Evolutionary conservation across 2,797 vertebrate genomes (phyloP).

Genomic region (Siniperca obscura): DNA sequence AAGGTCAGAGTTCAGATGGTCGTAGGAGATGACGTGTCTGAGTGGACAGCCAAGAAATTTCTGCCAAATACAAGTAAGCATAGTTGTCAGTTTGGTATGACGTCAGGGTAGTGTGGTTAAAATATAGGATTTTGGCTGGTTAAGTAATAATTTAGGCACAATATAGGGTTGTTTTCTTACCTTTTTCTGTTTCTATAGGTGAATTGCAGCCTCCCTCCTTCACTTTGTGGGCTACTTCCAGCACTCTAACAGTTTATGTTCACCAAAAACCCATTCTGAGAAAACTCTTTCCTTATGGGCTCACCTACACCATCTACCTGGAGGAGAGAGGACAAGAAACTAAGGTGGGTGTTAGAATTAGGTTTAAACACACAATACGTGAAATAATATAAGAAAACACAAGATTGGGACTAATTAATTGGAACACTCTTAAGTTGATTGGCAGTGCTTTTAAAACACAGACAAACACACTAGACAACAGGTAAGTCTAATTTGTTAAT

Average conservation of each 20-base stretch:
- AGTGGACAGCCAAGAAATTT: constrained; percentile 25
- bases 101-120: background rate
- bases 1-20: constrained; percentile 72
- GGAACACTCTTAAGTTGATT: background rate
- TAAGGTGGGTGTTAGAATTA: constrained; percentile 59
- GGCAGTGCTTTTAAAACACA: background rate
- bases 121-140: background rate
- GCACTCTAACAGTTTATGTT: constrained; percentile 70
- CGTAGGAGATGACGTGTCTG: background rate
- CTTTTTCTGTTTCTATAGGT: constrained; percentile 59
- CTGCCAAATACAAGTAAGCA: constrained; percentile 67
- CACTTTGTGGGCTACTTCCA: constrained; percentile 70
- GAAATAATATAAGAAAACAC: background rate
- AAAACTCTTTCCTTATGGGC: constrained; percentile 66
- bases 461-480: background rate
- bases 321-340: constrained; percentile 59
- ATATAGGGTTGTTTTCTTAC: background rate
- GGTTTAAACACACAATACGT: background rate
- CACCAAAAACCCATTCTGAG: constrained; percentile 71
- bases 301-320: constrained; percentile 75
- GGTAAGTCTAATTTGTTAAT: background rate
- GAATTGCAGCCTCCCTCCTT: constrained; percentile 77
- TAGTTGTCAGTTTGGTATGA: background rate
- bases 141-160: background rate
- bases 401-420: background rate